Base-by-base conservation (phyloP, 2,797 vertebrate species). In the Poeciliopsis infans region DNA sequence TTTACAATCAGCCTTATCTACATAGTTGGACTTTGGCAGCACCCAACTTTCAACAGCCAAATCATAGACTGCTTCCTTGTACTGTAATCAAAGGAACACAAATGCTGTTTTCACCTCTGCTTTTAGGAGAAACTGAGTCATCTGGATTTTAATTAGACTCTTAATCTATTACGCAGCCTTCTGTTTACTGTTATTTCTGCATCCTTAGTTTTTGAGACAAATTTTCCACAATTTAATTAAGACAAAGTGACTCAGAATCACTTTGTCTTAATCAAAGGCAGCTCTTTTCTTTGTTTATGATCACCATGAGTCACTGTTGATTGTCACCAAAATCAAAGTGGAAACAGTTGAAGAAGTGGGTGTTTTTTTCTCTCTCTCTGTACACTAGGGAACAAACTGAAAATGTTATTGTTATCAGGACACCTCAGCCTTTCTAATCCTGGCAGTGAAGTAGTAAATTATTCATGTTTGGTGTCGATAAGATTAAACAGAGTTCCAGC, bases 1-100 rank as follows among this genome's bases (percentile, higher is more conserved):
- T 79, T 85, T 82, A 74, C 84, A 93, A 94, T 94, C 82, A 93
- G 79, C 31, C 79, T 93, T 92, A 92, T 95, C 92, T 87, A 46
- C 28, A 31, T 43, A 59, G 47, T 55, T 20, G 55, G 36, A 46
- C 47, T 66, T 85, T 81, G 81, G 69, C 33, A 84, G 79, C 86
- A 79, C 82, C 75, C 71, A 2, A 69, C 90, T 93, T 78, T 95
- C 91, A 89, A 61, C 93, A 79, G 70, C 69, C 78, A 88, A 94
- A 93, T 95, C 88, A 93, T 64, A 79, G 76, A 59, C 23, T 7
- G 80, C 84, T 92, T 95, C 91, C 93, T 78, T 53, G 23, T 39
- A 43, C 83, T 84, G 70, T 86, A 84, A 91, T 89, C 82, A 90
- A 49, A 66, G 39, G 59, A 77, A 69, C 46, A 5, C 47, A 51